Conservation (phyloP, 2,888 invertebrate genomes). For the Pimpla rufipes region DNA sequence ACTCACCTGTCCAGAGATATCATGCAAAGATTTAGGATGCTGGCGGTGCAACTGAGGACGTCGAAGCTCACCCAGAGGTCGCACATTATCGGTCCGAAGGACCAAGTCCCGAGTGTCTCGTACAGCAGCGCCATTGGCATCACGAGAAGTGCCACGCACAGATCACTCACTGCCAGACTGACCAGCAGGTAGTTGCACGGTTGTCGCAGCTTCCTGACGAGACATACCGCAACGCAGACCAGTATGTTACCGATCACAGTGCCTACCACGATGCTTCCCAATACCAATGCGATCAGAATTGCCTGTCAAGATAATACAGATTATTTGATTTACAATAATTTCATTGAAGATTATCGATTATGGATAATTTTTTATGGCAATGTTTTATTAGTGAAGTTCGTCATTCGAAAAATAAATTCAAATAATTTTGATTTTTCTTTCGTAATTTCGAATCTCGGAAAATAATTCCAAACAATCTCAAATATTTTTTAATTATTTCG, state of each 20-base stretch:
- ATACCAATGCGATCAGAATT: constrained; percentile 90
- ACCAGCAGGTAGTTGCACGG: constrained; percentile 97
- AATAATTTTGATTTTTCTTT: no score
- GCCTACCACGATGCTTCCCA: constrained; percentile 91
- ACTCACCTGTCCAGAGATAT: constrained; percentile 94
- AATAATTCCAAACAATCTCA: no score
- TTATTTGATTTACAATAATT: not conserved
- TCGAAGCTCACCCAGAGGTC: constrained; percentile 99
- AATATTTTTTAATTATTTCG: no score
- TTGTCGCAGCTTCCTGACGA: constrained; percentile 95
- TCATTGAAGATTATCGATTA: not conserved
- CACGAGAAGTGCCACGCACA: constrained; percentile 97
- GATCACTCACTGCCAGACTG: constrained; percentile 97
- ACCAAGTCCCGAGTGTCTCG: constrained; percentile 97
- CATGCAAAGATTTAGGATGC: constrained; percentile 98
- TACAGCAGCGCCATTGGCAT: constrained; percentile 99
- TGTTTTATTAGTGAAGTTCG: not conserved
- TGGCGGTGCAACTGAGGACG: constrained; percentile 99
- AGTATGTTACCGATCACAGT: constrained; percentile 96
- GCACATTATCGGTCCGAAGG: constrained; percentile 96
- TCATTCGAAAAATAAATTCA: no score
- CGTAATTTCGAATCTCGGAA: no score
- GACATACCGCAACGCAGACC: constrained; percentile 97
- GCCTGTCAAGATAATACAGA: constrained; percentile 83
- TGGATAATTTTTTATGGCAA: not conserved